Evolutionary conservation across 2,888 invertebrate species (phyloP).

Genomic region (Kryphioiulus occultus): DNA sequence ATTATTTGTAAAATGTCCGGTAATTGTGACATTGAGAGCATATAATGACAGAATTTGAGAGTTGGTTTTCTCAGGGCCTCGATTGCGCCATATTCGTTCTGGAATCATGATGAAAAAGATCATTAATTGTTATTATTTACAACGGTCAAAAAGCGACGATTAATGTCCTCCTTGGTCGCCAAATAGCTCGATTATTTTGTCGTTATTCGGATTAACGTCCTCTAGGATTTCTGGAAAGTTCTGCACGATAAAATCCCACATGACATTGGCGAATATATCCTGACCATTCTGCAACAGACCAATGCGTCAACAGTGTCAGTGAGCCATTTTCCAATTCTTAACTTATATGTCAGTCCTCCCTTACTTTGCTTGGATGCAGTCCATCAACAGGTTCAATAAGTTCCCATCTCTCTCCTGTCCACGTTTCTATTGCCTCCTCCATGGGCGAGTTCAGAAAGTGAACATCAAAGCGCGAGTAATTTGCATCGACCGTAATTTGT

Average conservation of each 20-base stretch:
- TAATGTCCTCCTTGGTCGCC: conserved; percentile 48
- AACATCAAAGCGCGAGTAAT: conserved; percentile 48
- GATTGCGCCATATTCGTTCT: too few relatives aligned
- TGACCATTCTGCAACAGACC: conserved; percentile 44
- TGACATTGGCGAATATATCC: conserved; percentile 48
- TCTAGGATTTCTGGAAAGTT: conserved; percentile 47
- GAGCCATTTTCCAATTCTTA: background rate
- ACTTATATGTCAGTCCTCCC: background rate
- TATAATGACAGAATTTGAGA: background rate
- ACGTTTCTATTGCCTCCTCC: conserved; percentile 8
- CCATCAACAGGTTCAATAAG: conserved; percentile 51
- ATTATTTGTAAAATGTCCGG: background rate
- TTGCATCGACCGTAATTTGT: conserved; percentile 20
- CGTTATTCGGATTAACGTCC: conserved; percentile 46
- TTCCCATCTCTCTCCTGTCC: conserved; percentile 39
- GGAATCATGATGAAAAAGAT: too few relatives aligned
- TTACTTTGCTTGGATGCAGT: conserved; percentile 51
- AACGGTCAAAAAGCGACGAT: background rate
- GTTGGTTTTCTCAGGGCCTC: too few relatives aligned
- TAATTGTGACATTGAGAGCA: background rate
- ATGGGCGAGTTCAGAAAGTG: conserved; percentile 41
- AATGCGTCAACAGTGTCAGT: background rate
- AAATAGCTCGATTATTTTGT: conserved; percentile 40
- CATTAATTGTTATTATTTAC: too few relatives aligned
- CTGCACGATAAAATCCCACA: conserved; percentile 41